phyloP scores from a whole-genome alignment of 2,797 vertebrate species.

The Florisuga fusca region DNA sequence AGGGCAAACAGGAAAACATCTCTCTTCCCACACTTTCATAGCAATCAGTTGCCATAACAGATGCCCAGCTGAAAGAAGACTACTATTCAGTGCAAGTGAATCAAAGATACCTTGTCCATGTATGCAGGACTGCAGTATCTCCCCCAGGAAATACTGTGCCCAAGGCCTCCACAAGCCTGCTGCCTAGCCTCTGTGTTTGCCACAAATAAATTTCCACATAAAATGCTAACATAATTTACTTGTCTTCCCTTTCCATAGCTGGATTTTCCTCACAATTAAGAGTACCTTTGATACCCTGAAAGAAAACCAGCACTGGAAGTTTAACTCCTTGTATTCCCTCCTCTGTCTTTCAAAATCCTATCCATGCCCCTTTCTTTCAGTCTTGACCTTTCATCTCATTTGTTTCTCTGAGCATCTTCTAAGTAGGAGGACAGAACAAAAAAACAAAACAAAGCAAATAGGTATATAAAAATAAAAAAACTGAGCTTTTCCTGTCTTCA shows the following conservation, averaged over 20 bases:
- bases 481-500: neutral
- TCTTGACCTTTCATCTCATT: neutral
- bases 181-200: neutral
- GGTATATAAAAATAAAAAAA: too few relatives aligned
- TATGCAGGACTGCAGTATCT: neutral
- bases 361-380: neutral
- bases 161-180: neutral
- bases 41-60: neutral
- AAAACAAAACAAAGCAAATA: too few relatives aligned
- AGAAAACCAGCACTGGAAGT: neutral
- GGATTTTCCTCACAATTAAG: neutral
- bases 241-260: neutral
- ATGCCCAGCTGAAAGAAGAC: neutral
- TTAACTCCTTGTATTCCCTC: neutral
- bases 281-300: neutral
- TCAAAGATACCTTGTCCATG: neutral
- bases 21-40: neutral
- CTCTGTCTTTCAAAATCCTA: neutral
- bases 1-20: neutral
- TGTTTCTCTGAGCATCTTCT: neutral
- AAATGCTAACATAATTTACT: neutral
- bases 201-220: neutral
- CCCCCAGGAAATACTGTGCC: neutral
- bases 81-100: neutral
- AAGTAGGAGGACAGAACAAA: neutral